Percentiles rank a stretch among this genome's conserved stretches.
These are phyloP conservation scores for Pitta sordida DNA, from an alignment of 2,113 vertebrate genomes.

Conservation along the genomic window DNA sequence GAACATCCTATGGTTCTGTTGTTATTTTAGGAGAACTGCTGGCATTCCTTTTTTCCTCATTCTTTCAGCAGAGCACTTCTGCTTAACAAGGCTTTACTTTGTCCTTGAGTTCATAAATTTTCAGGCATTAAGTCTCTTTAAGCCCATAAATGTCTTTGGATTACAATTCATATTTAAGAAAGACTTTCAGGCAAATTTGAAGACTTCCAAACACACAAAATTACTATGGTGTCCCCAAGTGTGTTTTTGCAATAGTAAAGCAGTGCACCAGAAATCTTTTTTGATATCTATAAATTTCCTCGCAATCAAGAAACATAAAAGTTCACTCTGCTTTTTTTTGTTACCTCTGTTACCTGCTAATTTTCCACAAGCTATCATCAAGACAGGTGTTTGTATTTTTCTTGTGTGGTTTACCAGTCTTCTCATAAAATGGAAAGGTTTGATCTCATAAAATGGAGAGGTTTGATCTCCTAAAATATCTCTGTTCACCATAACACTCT, in stretches of 20 bases:
- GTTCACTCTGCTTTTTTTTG: neutral
- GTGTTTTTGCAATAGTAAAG: neutral
- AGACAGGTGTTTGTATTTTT: neutral
- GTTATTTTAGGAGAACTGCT: neutral
- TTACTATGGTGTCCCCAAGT: neutral
- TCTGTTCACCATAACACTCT: neutral
- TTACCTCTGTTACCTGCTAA: neutral
- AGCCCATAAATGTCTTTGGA: neutral
- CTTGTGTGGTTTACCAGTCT: neutral
- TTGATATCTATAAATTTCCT: neutral
- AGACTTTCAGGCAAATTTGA: neutral
- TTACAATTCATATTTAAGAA: neutral
- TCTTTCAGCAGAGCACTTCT: neutral
- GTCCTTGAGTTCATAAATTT: neutral
- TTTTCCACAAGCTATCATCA: neutral
- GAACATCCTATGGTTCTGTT: neutral
- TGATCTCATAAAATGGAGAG: neutral
- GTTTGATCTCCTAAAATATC: neutral
- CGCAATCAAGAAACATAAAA: neutral
- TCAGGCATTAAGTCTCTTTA: neutral
- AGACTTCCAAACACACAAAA: neutral
- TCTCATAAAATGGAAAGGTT: neutral
- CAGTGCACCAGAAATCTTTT: neutral
- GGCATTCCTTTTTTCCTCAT: rapidly evolving
- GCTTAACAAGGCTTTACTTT: neutral